Conservation (phyloP, 2,797 vertebrate species). For the Danio tinwini region DNA sequence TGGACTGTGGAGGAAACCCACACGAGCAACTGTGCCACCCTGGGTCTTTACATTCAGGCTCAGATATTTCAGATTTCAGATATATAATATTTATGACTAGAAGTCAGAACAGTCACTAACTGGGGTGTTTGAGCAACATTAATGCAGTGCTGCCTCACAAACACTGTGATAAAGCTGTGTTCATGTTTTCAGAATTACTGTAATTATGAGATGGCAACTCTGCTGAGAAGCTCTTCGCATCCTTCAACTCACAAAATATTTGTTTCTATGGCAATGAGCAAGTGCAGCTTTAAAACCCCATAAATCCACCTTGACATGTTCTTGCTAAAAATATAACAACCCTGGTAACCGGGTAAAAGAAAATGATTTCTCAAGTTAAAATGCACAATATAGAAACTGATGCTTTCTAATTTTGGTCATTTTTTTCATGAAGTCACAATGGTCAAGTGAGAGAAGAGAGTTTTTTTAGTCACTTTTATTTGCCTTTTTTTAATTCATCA, state of each 20-base stretch:
- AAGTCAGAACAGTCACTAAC: not conserved
- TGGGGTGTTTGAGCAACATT: not conserved
- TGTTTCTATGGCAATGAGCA: conserved; percentile 27
- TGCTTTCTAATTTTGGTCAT: not conserved
- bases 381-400: not conserved
- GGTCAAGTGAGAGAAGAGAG: not conserved
- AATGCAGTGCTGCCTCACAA: not conserved
- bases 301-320: not conserved
- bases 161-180: conserved; percentile 4
- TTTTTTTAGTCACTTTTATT: no score
- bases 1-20: no score
- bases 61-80: not conserved
- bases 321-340: not conserved
- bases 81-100: not conserved
- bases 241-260: not conserved
- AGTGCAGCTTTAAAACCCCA: not conserved
- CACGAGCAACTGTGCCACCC: no score
- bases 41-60: no score
- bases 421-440: not conserved
- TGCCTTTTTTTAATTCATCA: conserved; percentile 1
- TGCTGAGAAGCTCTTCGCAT: not conserved
- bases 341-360: not conserved
- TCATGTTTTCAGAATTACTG: conserved; percentile 19
- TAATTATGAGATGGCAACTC: conserved; percentile 12
- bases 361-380: not conserved